Conservation (phyloP, 2,113 vertebrate species). For the Cyprinus carpio region DNA sequence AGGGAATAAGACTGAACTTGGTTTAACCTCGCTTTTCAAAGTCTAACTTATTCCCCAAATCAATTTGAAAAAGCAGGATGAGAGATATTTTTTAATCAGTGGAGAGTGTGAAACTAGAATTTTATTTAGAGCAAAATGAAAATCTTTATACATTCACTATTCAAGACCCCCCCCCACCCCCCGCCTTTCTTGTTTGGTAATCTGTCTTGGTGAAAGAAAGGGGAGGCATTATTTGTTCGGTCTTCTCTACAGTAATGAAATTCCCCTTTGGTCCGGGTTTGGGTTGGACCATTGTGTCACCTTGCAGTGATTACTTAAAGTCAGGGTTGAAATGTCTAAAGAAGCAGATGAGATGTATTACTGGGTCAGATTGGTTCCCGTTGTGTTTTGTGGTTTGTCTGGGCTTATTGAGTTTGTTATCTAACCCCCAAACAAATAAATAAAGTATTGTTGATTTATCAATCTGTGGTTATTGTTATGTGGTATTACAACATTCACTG, state of each 20-base stretch:
- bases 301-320: constrained; percentile 42
- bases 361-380: constrained; percentile 12
- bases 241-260: constrained; percentile 38
- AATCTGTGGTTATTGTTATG: background rate
- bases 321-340: constrained; percentile 19
- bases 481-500: background rate
- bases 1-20: constrained; percentile 47
- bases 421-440: constrained; percentile 12
- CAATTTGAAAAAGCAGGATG: constrained; percentile 14
- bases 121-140: constrained; percentile 40
- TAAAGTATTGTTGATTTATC: constrained; percentile 29
- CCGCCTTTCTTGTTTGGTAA: constrained; percentile 21
- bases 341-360: constrained; percentile 36
- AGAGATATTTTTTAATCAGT: constrained; percentile 14
- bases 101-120: constrained; percentile 37
- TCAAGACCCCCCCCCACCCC: no score
- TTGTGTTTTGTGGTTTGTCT: constrained; percentile 22
- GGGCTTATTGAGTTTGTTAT: constrained; percentile 35
- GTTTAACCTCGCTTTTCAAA: constrained; percentile 41
- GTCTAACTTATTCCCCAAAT: constrained; percentile 35
- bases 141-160: constrained; percentile 36
- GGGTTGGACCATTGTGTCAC: constrained; percentile 24
- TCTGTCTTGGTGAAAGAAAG: constrained; percentile 37
- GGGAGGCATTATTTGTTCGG: constrained; percentile 5
- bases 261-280: background rate